A percentile compares a stretch with the other conserved stretches of the same genome.
phyloP scores from a whole-genome alignment of 2,797 vertebrate species.

The Phalloptychus januarius region DNA sequence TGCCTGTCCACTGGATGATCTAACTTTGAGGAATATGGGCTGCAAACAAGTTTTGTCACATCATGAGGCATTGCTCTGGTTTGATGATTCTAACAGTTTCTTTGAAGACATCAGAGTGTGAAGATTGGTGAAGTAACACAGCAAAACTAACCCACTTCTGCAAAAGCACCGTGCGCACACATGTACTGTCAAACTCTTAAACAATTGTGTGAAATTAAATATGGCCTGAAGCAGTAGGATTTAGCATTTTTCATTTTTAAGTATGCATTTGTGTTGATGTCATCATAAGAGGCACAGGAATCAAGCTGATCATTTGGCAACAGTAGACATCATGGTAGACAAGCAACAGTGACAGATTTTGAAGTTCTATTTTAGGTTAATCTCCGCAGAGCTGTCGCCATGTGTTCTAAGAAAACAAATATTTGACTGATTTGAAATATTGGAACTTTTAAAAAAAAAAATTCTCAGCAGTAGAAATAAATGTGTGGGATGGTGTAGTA shows the following conservation, averaged over 20 bases:
- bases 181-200: neutral
- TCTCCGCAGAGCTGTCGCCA: neutral
- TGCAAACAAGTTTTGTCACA: neutral
- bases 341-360: neutral
- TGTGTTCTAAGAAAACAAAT: neutral
- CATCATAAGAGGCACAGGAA: neutral
- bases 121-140: conserved; percentile 15
- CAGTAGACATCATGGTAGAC: neutral
- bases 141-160: conserved; percentile 18
- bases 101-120: conserved; percentile 42
- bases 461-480: neutral
- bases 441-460: neutral
- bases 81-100: conserved; percentile 44
- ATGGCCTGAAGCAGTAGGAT: neutral
- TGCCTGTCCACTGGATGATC: conserved; percentile 5
- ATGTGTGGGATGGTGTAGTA: neutral
- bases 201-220: neutral
- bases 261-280: neutral
- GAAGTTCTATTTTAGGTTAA: neutral
- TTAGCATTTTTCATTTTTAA: neutral
- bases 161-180: conserved; percentile 6
- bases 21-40: neutral
- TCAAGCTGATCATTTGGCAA: neutral
- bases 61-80: conserved; percentile 32
- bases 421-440: neutral